phyloP scores from a whole-genome alignment of 2,113 vertebrate genomes.

The Cheilinus undulatus region DNA sequence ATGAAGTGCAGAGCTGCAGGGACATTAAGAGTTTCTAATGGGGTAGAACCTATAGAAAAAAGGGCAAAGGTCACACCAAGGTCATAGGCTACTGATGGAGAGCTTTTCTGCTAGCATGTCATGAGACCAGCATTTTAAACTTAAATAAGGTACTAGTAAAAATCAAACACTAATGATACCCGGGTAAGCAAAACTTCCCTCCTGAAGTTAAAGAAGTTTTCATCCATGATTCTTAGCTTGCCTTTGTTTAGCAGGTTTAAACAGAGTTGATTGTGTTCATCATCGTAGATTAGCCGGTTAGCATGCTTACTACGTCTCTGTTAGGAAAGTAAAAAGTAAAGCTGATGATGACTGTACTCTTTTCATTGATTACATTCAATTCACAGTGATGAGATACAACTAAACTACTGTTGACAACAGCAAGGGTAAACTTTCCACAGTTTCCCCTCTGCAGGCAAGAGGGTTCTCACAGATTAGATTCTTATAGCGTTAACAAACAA shows the following conservation, averaged over 20 bases:
- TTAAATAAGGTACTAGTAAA: too few relatives aligned
- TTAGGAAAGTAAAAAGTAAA: not conserved
- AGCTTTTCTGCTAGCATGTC: not conserved
- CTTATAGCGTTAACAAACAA: not conserved
- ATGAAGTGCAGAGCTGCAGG: not conserved
- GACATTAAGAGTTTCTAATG: not conserved
- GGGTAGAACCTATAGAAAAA: not conserved
- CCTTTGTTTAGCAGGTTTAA: not conserved
- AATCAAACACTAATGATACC: too few relatives aligned
- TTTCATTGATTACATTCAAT: not conserved
- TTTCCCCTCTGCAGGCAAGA: not conserved
- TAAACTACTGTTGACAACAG: constrained; percentile 6
- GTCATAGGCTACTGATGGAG: too few relatives aligned
- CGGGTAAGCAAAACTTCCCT: too few relatives aligned
- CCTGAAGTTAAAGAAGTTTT: too few relatives aligned
- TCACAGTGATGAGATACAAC: constrained; percentile 16
- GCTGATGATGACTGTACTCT: not conserved
- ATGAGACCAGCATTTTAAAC: too few relatives aligned
- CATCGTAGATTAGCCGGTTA: not conserved
- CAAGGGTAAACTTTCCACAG: not conserved
- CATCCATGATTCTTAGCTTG: too few relatives aligned
- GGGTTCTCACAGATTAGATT: not conserved
- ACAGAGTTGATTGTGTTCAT: not conserved
- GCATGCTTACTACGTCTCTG: not conserved
- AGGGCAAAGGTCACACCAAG: not conserved